These are phyloP conservation scores for Pinna nobilis DNA, from an alignment of 1,140 invertebrate genomes.

Conservation along the genomic window DNA sequence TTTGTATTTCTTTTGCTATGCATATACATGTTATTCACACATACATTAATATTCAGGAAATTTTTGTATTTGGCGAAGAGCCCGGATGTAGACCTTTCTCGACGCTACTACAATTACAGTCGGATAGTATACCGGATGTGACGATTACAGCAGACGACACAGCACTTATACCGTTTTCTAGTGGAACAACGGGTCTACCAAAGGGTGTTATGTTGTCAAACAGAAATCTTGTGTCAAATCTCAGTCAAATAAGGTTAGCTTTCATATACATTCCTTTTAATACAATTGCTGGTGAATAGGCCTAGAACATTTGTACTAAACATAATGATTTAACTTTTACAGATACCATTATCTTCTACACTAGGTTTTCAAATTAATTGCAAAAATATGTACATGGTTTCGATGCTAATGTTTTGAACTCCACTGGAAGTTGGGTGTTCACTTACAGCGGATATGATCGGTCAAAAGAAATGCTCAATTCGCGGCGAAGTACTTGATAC, in stretches of 20 bases:
- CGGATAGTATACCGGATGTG: neutral
- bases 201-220: conserved; percentile 69
- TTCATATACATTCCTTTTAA: neutral
- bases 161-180: conserved; percentile 73
- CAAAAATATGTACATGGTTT: too few relatives aligned
- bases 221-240: conserved; percentile 61
- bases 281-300: neutral
- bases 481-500: too few relatives aligned
- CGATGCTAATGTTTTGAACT: too few relatives aligned
- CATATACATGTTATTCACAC: neutral
- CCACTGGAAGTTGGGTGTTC: too few relatives aligned
- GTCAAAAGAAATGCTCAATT: too few relatives aligned
- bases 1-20: neutral
- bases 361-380: too few relatives aligned
- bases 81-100: conserved; percentile 18
- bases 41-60: conserved; percentile 22
- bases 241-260: conserved; percentile 47
- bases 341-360: neutral
- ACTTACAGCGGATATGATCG: too few relatives aligned
- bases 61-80: conserved; percentile 75
- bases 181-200: conserved; percentile 68
- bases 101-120: neutral
- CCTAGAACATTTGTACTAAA: neutral
- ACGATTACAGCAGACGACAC: conserved; percentile 50
- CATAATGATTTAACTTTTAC: neutral